Evolutionary conservation across 2,113 vertebrate genomes (phyloP), one percentile per base, ranked within the genome.

Genomic region (Nestor notabilis): DNA sequence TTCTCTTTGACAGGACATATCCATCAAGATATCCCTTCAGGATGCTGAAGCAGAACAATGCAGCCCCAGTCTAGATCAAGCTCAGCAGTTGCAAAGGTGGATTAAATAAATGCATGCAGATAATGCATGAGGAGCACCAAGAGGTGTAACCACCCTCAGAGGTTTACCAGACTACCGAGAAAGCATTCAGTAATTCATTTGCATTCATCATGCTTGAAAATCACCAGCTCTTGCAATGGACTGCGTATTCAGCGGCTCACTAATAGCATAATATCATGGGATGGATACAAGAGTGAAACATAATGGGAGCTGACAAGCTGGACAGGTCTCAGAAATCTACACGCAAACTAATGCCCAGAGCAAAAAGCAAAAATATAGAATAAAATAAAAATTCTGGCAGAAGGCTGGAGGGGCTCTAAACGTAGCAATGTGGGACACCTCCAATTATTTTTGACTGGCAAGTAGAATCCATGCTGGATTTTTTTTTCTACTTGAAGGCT

Each of bases 271-370:
- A 87, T 93, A 74, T 49, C 69, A 66, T 82, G 81, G 87, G 84
- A 89, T 91, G 96, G 91, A 80, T 94, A 83, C 61, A 52, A 39
- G 70, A 87, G 53, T 43, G 80, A 91, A 97, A 97, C 97, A 83
- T 99, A 99, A 99, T 98, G 97, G 98, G 98, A 98, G 93, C 97
- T 99, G 99, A 99, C 98, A 99, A 98, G 93, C 89, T 95, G 95
- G 97, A 97, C 98, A 98, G 98, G 97, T 97, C 97, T 98, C 98
- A 99, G 98, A 99, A 98, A 98, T 96, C 91, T 82, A 97, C 95
- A 97, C 97, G 31, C 97, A 98, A 98, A 97, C 97, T 90, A 98
- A 97, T 61, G 98, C 99, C 98, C 97, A 97, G 98, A 98, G 98
- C 99, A 98, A 98, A 97, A 97, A 97, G 97, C 93, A 96, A 96